Evolutionary conservation across 2,797 vertebrate genomes (phyloP), one percentile per base, ranked within the genome.

Genomic region (Sebastes paucispinis): DNA sequence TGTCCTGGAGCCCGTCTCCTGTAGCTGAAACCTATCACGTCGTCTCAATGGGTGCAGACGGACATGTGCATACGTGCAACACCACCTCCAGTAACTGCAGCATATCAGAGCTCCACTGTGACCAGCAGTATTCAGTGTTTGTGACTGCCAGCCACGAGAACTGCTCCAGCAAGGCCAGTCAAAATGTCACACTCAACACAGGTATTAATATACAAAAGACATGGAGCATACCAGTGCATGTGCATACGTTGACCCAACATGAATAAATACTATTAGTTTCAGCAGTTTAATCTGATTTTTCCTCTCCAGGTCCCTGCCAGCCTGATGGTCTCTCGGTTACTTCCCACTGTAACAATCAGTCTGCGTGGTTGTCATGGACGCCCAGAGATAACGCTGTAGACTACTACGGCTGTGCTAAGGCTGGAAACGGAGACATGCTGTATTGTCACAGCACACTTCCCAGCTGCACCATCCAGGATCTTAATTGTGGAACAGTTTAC

Each of bases 401-500:
- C 39, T 96, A 96, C 74, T 87, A 88, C 3, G 94, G 92, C 72
- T 82, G 70, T 32, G 96, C 94, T 31, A 89, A 89, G 81, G 73
- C 84, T 14, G 69, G 8, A 50, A 76, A 82, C 5, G 91, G 90
- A 83, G 76, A 80, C 31, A 82, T 57, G 73, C 39, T 95, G 27
- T 83, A 87, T 75, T 96, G 95, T 58, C 59, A 85, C 60, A 95
- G 85, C 83, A 59, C 67, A 5, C 39, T 57, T 16, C 68, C 85
- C 13, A 81, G 29, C 16, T 97, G 96, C 63, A 84, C 69, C 14
- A 86, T 96, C 7, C 36, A 74, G n/a, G 87, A 87, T 14, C 88
- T 97, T 3, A 64, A 85, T 4, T 97, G 96, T 47, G 95, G 95
- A 29, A 39, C 69, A 0, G 36, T 84, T 27, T 96, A 96, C 82